Base-by-base conservation (phyloP, 2,113 vertebrate genomes). In the Hyaena hyaena region DNA sequence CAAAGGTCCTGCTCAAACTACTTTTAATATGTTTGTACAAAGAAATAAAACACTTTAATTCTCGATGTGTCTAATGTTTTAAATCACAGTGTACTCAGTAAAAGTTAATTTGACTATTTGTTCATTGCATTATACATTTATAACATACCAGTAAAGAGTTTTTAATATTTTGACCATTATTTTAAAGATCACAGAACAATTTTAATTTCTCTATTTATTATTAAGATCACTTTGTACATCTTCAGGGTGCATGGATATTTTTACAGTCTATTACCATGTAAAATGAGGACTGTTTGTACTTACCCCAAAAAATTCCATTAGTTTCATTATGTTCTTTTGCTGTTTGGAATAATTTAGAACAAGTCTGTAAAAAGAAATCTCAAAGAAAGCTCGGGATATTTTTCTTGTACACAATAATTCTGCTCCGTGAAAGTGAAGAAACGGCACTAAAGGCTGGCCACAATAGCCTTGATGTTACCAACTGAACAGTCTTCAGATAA, bases 321-420 rank as follows among this genome's bases (percentile, higher is more conserved):
- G 7, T 61, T 91, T 68, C 39, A 76, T 53, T 48, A 26, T 48
- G 68, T 80, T 68, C 31, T 82, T 5, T 73, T 88, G 33, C 26
- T 92, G 1, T 74, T 83, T 82, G 87, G 55, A 76, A 82, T 61
- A 68, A 69, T 53, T 93, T 50, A 90, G 33, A 93, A 81, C 12
- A 66, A 35, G 31, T 76, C 79, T 65, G 11, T 69, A 84, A 31
- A 90, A 91, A 96, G 53, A 88, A 95, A 91, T 82, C 91, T 80
- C 73, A 89, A 8, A 39, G 3, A 88, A 88, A 21, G 2, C 11
- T 21, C 76, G 80, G 33, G 4, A 65, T 45, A 68, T 53, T 90
- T n/a, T 88, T 92, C n/a, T 73, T 15, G 76, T 88, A 48, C 14
- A 69, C 76, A 48, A 81, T 93, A 97, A 96, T 45, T 63, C 53